Percentiles rank a stretch among this genome's conserved stretches.
phyloP scores from a whole-genome alignment of 2,888 invertebrate genomes.

The Lamellibrachia satsuma region DNA sequence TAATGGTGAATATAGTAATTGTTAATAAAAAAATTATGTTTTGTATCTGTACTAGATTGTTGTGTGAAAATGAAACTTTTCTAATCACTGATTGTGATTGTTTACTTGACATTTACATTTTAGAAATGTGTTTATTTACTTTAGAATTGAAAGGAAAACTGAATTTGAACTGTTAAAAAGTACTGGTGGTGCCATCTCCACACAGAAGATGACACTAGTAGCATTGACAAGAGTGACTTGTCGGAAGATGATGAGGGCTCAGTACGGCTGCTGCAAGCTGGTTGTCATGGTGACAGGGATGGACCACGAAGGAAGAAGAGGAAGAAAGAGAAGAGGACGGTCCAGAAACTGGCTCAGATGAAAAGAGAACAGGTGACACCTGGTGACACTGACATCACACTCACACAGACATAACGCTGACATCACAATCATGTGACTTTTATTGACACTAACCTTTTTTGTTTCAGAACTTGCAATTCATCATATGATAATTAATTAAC shows the following conservation, averaged over 20 bases:
- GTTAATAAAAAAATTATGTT: too few species aligned
- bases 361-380: conserved; percentile 47
- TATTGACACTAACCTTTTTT: too few species aligned
- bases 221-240: conserved; percentile 17
- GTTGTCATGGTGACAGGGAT: not conserved
- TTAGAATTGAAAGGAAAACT: conserved; percentile 25
- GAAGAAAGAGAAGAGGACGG: conserved; percentile 53
- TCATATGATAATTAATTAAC: too few species aligned
- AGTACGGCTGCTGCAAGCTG: conserved; percentile 40
- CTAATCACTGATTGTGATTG: too few species aligned
- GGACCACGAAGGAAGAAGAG: conserved; percentile 46
- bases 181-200: not conserved
- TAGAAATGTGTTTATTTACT: too few species aligned
- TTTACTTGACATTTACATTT: too few species aligned
- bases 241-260: conserved; percentile 32
- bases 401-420: too few species aligned
- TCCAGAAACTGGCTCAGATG: conserved; percentile 42
- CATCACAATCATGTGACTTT: too few species aligned
- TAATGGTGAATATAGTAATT: too few species aligned
- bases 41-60: too few species aligned
- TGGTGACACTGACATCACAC: not conserved
- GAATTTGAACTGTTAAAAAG: conserved; percentile 28
- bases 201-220: conserved; percentile 29
- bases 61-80: too few species aligned
- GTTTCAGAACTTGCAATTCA: too few species aligned